Base-by-base conservation (phyloP, 2,113 vertebrate genomes). In the Xenus cinereus region DNA sequence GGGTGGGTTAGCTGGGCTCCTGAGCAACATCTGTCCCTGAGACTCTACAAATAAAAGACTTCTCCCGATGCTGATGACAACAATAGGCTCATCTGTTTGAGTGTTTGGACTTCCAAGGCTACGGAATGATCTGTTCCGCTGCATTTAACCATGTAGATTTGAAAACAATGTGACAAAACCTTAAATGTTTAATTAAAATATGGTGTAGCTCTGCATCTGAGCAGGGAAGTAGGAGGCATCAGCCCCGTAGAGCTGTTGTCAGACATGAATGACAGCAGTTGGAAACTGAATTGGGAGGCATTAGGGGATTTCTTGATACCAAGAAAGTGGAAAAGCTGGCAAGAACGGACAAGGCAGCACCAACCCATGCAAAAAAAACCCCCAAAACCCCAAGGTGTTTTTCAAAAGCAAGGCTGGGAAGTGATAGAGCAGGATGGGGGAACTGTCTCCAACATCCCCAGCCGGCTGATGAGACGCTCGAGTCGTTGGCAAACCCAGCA, bases 151-250 rank as follows among this genome's bases (percentile, higher is more conserved):
- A 11, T 97, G 97, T 96, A 97, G 97, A 97, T 97, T 76, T 96
- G 96, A 97, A 97, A 97, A 94, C 92, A 95, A 94, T 85, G 94
- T 92, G 97, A 97, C 95, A 95, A 30, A 43, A 54, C 32, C 71
- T 93, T 98, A 83, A 98, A 97, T 98, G 97, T 98, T 98, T 98
- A 83, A 97, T 96, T 66, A 79, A 93, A 95, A 87, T 84, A 43
- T 24, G 20, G 14, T 54, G 83, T 95, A 87, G 87, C 8, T 62
- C 60, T 82, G 82, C 59, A 39, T 91, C 89, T 46, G 32, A 80
- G 79, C 57, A 32, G 77, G 57, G 51, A 26, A 91, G 64, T 56
- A 96, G 89, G 94, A 92, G 64, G 80, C 39, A 51, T 53, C 94
- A 89, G 83, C 76, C 73, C 87, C 48, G 20, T 23, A 63, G 85